Evolutionary conservation across 2,113 vertebrate genomes (phyloP).

Genomic region (Patagioenas fasciata): DNA sequence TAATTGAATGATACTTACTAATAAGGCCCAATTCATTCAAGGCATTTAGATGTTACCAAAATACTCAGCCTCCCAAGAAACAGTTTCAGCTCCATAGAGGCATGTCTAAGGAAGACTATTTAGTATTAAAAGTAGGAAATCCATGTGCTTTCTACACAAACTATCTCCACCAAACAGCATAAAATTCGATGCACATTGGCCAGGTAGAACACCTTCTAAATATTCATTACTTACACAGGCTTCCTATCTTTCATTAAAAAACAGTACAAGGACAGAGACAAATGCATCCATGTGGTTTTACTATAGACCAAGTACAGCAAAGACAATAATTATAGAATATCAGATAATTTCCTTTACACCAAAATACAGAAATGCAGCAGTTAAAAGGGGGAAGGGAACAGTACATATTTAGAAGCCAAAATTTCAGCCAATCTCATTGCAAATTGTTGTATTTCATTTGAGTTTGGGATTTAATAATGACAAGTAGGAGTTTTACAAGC

Average conservation of each 20-base stretch:
- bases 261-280: not conserved
- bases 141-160: not conserved
- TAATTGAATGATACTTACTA: conserved; percentile 22
- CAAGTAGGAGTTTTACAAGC: conserved; percentile 40
- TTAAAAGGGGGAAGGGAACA: not conserved
- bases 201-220: not conserved
- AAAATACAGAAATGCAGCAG: not conserved
- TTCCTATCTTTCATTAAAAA: not conserved
- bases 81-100: not conserved
- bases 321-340: conserved; percentile 10
- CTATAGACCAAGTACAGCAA: not conserved
- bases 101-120: not conserved
- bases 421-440: conserved; percentile 2
- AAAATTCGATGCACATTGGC: accelerated
- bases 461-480: conserved; percentile 7
- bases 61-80: not conserved
- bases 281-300: not conserved
- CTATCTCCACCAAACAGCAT: not conserved
- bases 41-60: not conserved
- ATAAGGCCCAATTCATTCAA: not conserved
- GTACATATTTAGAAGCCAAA: not conserved
- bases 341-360: not conserved
- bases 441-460: conserved; percentile 13
- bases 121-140: not conserved
- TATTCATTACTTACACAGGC: not conserved